Evolutionary conservation across 1,140 invertebrate species (phyloP).

Genomic region (Drosophila willistoni): DNA sequence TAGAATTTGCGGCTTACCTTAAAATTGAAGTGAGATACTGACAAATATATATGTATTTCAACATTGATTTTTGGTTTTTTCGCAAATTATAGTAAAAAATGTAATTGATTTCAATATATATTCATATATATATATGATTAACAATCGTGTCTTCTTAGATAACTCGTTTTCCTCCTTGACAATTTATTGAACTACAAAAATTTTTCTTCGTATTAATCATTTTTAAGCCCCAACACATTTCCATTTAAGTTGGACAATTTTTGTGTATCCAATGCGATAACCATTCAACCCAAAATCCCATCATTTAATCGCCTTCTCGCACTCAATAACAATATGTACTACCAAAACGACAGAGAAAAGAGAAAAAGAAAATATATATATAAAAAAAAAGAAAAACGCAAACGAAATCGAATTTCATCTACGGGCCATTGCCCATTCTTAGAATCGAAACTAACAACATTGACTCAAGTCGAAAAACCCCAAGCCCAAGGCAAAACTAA

Average conservation of each 20-base stretch:
- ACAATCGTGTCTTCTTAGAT: no score
- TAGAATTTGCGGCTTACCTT: constrained; percentile 3
- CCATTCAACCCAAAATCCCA: constrained; percentile 15
- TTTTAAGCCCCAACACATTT: constrained; percentile 1
- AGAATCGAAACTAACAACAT: constrained; percentile 55
- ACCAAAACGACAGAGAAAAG: constrained; percentile 22
- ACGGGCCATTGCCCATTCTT: constrained; percentile 44
- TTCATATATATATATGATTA: no score
- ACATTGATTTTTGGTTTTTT: no score
- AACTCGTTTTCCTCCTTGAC: no score
- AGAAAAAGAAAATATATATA: constrained; percentile 36
- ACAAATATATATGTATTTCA: no score
- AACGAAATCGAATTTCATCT: constrained; percentile 69
- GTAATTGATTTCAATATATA: no score
- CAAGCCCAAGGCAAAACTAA: constrained; percentile 52
- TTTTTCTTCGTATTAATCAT: neutral
- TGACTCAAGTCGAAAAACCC: constrained; percentile 43
- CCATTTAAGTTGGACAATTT: constrained; percentile 6
- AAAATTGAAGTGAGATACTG: neutral
- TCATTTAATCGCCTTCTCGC: neutral
- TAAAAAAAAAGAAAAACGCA: constrained; percentile 20
- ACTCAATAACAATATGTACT: constrained; percentile 47
- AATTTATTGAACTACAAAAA: neutral
- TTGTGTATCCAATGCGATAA: constrained; percentile 5
- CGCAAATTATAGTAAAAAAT: no score